Evolutionary conservation across 2,888 invertebrate genomes (phyloP), one percentile per base, ranked within the genome.

Genomic region (Noctua janthe): DNA sequence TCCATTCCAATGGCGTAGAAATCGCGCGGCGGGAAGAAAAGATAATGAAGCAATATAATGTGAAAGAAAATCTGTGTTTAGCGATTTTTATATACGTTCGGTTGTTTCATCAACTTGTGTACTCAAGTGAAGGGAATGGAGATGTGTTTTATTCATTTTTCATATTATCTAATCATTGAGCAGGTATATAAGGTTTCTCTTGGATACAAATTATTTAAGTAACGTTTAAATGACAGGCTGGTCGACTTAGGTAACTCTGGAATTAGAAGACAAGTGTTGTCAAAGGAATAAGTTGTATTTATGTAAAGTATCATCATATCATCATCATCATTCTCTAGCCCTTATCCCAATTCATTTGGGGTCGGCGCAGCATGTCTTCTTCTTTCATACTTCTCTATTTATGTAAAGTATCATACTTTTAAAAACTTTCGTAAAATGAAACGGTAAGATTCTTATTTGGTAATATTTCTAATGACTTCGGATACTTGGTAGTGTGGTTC

Each of bases 41-140:
- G 82, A 88, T 82, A 82, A 86, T 86, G 74, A 86, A 83, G 76
- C 56, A 73, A 82, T 82, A 51, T 64, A 86, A 71, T 76, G 71
- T 73, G 62, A 67, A 73, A 75, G 74, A 82, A 79, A 79, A 76
- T 86, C 71, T 78, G 62, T 74, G 76, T 82, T 86, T 74, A 78
- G 86, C 67, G 62, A 72, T 81, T 74, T 74, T 81, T 70, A 69
- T 78, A 49, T 43, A 51, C n/a, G 75, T 64, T 23, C 23, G 62
- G 23, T 82, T 78, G 49, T 88, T 88, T 88, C 64, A 86, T 86
- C 73, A 86, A 77, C 64, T 67, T 70, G 67, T 75, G 71, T 51
- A 67, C 54, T 72, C 47, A 43, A 75, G 67, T 72, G 74, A 54
- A 7, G 67, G 76, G 67, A 88, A 88, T 66, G 69, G 39, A 43